Percentiles rank a stretch among this genome's conserved stretches.
Evolutionary conservation across 2,113 vertebrate species (phyloP).

Genomic region (Rhineura floridana): DNA sequence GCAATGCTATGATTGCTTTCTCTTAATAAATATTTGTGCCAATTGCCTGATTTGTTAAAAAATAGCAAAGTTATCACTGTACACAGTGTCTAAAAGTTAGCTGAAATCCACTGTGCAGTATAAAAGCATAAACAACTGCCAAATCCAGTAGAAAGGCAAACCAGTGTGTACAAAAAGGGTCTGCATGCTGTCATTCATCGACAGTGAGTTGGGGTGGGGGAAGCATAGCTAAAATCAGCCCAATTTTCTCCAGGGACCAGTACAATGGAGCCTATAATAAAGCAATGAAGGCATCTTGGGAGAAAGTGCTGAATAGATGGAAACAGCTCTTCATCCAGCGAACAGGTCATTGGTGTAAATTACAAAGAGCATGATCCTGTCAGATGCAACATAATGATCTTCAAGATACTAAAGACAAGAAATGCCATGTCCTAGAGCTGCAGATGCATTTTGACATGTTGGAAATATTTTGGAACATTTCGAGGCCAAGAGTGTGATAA

Average conservation of each 20-base stretch:
- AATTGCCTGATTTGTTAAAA: background rate
- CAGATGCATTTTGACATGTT: constrained; percentile 21
- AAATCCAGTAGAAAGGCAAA: background rate
- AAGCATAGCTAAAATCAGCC: background rate
- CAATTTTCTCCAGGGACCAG: background rate
- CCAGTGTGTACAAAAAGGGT: background rate
- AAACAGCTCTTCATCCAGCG: constrained; percentile 31
- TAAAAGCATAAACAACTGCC: background rate
- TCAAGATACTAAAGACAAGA: constrained; percentile 28
- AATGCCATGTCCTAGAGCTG: constrained; percentile 4
- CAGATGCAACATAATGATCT: constrained; percentile 22
- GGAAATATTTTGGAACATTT: constrained; percentile 27
- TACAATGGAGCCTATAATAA: constrained; percentile 8
- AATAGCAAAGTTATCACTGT: background rate
- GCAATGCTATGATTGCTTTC: background rate
- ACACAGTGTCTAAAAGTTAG: background rate
- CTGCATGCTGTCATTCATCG: constrained; percentile 3
- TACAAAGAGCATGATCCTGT: background rate
- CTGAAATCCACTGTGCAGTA: background rate
- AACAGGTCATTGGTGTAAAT: constrained; percentile 32
- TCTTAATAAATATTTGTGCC: background rate
- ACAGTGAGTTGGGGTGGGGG: background rate
- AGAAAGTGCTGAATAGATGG: background rate
- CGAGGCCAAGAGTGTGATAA: background rate
- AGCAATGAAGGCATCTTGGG: background rate